Evolutionary conservation across 2,113 vertebrate genomes (phyloP).

Genomic region (Craseonycteris thonglongyai): DNA sequence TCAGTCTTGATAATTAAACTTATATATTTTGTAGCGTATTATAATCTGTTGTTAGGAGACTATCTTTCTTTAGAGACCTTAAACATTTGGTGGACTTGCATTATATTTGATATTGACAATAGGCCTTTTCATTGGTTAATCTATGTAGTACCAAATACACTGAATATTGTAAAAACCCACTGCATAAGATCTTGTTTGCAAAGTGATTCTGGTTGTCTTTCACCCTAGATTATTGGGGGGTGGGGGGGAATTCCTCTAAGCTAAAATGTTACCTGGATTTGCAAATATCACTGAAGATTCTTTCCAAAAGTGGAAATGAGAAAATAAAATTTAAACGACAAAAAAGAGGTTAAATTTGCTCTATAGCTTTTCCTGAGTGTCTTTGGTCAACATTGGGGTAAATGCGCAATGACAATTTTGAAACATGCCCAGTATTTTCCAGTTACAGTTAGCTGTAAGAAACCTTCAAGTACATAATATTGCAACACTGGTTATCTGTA

Average conservation of each 20-base stretch:
- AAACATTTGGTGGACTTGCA: background rate
- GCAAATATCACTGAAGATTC: background rate
- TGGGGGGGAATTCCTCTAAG: background rate
- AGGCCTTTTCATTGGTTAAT: background rate
- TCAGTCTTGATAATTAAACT: background rate
- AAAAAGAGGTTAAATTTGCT: background rate
- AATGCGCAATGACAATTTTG: background rate
- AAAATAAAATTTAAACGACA: background rate
- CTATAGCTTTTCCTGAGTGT: background rate
- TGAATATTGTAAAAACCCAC: background rate
- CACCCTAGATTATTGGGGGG: background rate
- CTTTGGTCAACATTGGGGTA: background rate
- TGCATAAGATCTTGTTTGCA: background rate
- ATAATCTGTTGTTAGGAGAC: background rate
- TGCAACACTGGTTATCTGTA: background rate
- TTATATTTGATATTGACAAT: slow-evolving; percentile 5
- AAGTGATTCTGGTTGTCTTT: background rate
- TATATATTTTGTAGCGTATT: background rate
- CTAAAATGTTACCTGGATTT: background rate
- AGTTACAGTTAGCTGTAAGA: slow-evolving; percentile 19
- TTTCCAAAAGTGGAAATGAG: background rate
- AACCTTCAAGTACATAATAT: background rate
- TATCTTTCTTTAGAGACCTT: background rate
- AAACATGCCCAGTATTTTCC: background rate
- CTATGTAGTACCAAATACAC: background rate